These are phyloP conservation scores for Struthidea cinerea DNA, from an alignment of 2,113 vertebrate species.

Conservation along the genomic window DNA sequence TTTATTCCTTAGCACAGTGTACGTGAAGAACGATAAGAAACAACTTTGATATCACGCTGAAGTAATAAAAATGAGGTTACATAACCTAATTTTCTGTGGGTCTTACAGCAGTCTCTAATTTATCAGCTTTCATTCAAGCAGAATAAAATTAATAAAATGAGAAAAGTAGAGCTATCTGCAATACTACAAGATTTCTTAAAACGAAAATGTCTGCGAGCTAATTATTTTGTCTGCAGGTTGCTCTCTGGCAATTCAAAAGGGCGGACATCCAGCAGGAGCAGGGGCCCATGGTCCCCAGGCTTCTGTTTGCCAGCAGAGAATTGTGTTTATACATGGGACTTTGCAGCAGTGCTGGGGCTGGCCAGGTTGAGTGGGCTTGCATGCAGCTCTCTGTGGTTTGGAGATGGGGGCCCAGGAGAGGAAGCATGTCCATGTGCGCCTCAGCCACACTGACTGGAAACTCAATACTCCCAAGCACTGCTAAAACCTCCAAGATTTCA, in stretches of 20 bases:
- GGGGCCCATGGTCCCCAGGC: too few relatives aligned
- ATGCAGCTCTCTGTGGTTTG: fast-evolving
- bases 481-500: background rate
- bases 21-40: constrained; percentile 57
- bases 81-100: constrained; percentile 30
- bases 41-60: constrained; percentile 34
- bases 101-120: constrained; percentile 18
- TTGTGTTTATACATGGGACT: fast-evolving
- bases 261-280: background rate
- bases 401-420: background rate
- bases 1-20: constrained; percentile 48
- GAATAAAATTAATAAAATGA: background rate
- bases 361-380: fast-evolving
- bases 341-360: too few relatives aligned
- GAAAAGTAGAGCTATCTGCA: background rate
- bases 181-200: background rate
- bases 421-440: fast-evolving
- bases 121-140: background rate
- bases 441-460: background rate
- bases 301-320: background rate
- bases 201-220: background rate
- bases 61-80: constrained; percentile 54
- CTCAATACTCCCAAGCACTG: background rate
- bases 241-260: background rate
- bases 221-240: background rate